A percentile compares a stretch with the other conserved stretches of the same genome.
These are phyloP conservation scores for Leptura quadrifasciata DNA, from an alignment of 2,888 invertebrate genomes.

Conservation along the genomic window DNA sequence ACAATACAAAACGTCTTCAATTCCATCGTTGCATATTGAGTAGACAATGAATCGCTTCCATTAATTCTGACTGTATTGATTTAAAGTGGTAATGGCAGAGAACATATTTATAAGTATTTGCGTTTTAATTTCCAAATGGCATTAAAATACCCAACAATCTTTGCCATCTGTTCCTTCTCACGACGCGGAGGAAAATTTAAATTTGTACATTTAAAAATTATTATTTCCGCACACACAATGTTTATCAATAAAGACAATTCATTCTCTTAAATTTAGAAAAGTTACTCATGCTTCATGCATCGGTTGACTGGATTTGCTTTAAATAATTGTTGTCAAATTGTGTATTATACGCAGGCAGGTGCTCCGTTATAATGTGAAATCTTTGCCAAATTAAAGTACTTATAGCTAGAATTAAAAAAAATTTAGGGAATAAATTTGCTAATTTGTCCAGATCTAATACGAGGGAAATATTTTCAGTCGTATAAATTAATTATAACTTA, in stretches of 20 bases:
- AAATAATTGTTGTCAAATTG: constrained; percentile 10
- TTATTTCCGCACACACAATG: constrained; percentile 5
- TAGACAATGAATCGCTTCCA: background rate
- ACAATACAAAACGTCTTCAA: too few relatives aligned
- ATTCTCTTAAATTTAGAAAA: constrained; percentile 18
- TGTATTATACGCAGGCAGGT: constrained; percentile 23
- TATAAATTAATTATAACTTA: too few relatives aligned
- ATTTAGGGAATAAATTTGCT: too few relatives aligned
- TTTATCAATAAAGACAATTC: constrained; percentile 22
- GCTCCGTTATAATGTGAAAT: constrained; percentile 13
- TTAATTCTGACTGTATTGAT: background rate
- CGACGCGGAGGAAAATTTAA: background rate
- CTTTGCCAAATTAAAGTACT: constrained; percentile 21
- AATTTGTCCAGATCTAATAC: too few relatives aligned
- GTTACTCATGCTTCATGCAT: constrained; percentile 16
- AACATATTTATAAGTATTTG: constrained; percentile 13
- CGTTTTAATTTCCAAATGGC: constrained; percentile 8
- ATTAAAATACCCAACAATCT: constrained; percentile 11
- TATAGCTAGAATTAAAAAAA: background rate
- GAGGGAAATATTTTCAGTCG: too few relatives aligned
- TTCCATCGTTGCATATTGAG: background rate
- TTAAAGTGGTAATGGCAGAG: constrained; percentile 7
- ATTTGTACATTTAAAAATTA: background rate
- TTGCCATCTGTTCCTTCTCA: constrained; percentile 7
- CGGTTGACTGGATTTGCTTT: constrained; percentile 13